Evolutionary conservation across 1,140 invertebrate species (phyloP), one percentile per base, ranked within the genome.

Genomic region (Venustaconcha ellipsiformis): DNA sequence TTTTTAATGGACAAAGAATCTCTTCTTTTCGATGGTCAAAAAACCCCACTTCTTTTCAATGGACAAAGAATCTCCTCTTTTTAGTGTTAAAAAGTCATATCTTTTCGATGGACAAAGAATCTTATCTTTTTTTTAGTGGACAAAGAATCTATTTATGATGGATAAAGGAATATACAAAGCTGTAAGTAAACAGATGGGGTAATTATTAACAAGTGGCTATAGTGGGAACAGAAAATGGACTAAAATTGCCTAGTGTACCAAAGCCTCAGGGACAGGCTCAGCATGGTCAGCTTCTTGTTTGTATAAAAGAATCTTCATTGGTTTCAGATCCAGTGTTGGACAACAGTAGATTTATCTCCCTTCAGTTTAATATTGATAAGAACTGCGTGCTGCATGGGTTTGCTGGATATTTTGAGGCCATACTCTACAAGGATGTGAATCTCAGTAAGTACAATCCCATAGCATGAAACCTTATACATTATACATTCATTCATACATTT

Each of bases 351-450:
- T 94, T 93, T 84, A 92, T 92, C 68, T 91, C 90, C 14, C 88
- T 95, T 12, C 92, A 90, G 55, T 99, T 98, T 90, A 87, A 91
- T 11, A 93, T 94, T 0, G 85, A 92, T 37, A 92, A 94, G 80
- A 94, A 97, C 83, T 93, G 93, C 85, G 92, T 97, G 1, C 89
- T 99, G 63, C 96, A 98, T 89, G 97, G 97, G 12, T 96, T 99
- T 89, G 95, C 94, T 68, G 98, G 98, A 3, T 99, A 97, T 88
- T 99, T 99, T 91, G 95, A 98, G 83, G 93, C 95, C 64, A 89
- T 93, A 67, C 91, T 99, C 18, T 98, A 95, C 89, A 94, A 94
- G 82, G 93, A 96, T 87, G 92, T 98, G 62, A 94, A 90, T 58
- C 91, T 99, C 14, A 98, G 97, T 90, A 87, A 88, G 87, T 85